Percentiles rank a stretch among this genome's conserved stretches.
Conservation (phyloP, 1,140 invertebrate species). For the Drosophila kepulauana region DNA sequence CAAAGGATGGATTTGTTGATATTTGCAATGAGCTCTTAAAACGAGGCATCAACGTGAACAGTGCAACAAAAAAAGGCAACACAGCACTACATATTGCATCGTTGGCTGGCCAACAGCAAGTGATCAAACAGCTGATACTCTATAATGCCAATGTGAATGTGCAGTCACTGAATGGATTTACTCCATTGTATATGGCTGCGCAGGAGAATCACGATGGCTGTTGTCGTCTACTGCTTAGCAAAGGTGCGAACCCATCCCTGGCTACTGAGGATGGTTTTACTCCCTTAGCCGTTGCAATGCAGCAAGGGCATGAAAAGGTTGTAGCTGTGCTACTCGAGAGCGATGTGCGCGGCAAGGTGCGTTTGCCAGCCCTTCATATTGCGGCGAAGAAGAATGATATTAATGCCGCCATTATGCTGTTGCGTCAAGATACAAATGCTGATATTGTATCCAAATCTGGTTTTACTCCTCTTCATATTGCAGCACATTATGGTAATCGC, state of each 20-base stretch:
- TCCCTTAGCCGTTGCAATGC: conserved; percentile 98
- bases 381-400: conserved; percentile 99
- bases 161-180: conserved; percentile 99
- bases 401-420: conserved; percentile 95
- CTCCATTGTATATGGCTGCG: conserved; percentile 99
- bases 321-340: conserved; percentile 98
- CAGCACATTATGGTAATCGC: conserved; percentile 99
- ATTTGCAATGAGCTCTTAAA: conserved; percentile 96
- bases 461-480: conserved; percentile 99
- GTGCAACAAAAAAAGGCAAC: conserved; percentile 99
- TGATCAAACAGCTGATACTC: conserved; percentile 95
- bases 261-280: conserved; percentile 99
- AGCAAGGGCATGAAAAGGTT: conserved; percentile 99
- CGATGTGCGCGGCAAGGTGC: conserved; percentile 96
- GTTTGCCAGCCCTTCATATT: conserved; percentile 96
- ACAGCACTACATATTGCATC: conserved; percentile 99
- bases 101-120: conserved; percentile 97
- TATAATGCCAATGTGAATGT: conserved; percentile 97
- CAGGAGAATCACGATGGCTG: conserved; percentile 99
- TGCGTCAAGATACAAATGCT: conserved; percentile 98
- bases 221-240: conserved; percentile 95
- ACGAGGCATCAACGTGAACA: conserved; percentile 96
- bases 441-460: conserved; percentile 98
- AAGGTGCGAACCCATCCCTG: conserved; percentile 98
- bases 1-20: conserved; percentile 98